Base-by-base conservation (phyloP, 1,140 invertebrate species). In the Polypedilum pembai region DNA sequence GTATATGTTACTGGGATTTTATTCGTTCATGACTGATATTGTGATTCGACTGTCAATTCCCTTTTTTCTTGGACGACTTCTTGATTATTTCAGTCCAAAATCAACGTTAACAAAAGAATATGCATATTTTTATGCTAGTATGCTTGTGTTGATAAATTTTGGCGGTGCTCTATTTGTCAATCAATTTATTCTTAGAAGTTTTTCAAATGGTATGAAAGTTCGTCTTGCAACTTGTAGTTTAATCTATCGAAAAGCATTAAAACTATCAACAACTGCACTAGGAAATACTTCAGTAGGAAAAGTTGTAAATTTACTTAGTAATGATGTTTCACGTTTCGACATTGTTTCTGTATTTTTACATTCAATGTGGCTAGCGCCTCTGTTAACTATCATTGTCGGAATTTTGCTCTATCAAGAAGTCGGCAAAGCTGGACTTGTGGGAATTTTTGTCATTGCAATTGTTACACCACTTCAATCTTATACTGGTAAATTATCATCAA, bases 261-360 rank as follows among this genome's bases (percentile, higher is more conserved):
- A 82, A 66, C 78, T 90, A 7, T 89, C 87, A 75, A 84, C 83
- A 73, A 86, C 85, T 0, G 88, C 92, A 0, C 77, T 94, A 17
- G 87, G 87, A 1, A 86, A 91, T 77, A 91, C 91, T 1, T 90
- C 91, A 15, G 86, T 89, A 3, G 92, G 92, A 1, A 92, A 94
- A 83, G 87, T 94, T 75, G 91, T 94, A 1, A 94, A 94, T 83
- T 81, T 94, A 3, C 84, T 94, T 66, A 91, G 92, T 1, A 94
- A 93, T 79, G 92, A 94, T 78, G 87, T 89, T 10, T 89, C 86
- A 76, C 82, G 88, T 75, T 88, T 89, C 76, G 88, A 89, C 81
- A 78, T 87, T 10, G 85, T 87, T 7, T 85, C 84, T 4, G 82
- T 88, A 18, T 85, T 88, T 76, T 80, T 88, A 20, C 86, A 89